Conservation (phyloP, 2,113 vertebrate genomes). For the Arothron firmamentum region DNA sequence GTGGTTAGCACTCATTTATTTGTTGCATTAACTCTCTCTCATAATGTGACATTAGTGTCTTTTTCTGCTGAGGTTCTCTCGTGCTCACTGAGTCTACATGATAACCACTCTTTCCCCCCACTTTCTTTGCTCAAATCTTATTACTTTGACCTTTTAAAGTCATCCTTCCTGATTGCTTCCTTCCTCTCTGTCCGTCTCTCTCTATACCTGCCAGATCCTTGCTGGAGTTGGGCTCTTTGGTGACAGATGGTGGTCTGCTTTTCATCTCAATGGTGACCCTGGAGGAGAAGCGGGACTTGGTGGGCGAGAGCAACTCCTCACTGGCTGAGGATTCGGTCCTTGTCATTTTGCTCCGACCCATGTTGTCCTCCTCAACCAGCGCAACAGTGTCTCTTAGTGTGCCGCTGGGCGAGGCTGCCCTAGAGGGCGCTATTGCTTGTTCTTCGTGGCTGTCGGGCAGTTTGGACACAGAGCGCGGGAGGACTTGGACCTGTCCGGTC, state of each 20-base stretch:
- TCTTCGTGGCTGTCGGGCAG: slow-evolving; percentile 70
- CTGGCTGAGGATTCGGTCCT: slow-evolving; percentile 63
- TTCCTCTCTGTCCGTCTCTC: slow-evolving; percentile 17
- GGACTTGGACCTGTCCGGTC: slow-evolving; percentile 59
- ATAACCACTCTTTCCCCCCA: slow-evolving; percentile 19
- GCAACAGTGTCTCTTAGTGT: slow-evolving; percentile 73
- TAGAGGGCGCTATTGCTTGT: slow-evolving; percentile 43
- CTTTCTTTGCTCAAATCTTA: slow-evolving; percentile 14
- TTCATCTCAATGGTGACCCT: slow-evolving; percentile 76
- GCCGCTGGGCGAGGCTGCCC: slow-evolving; percentile 58
- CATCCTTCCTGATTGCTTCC: slow-evolving; percentile 13
- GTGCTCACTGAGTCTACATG: slow-evolving; percentile 36
- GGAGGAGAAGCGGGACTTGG: slow-evolving; percentile 67
- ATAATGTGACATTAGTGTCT: slow-evolving; percentile 10
- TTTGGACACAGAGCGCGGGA: slow-evolving; percentile 70
- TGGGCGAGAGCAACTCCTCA: slow-evolving; percentile 69
- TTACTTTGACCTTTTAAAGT: slow-evolving; percentile 8
- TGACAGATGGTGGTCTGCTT: slow-evolving; percentile 63
- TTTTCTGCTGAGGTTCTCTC: slow-evolving; percentile 30
- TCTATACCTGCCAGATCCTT: slow-evolving; percentile 67
- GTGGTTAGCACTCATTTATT: slow-evolving; percentile 1
- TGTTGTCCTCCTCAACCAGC: slow-evolving; percentile 68
- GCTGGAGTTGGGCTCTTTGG: slow-evolving; percentile 70
- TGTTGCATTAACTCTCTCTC: slow-evolving; percentile 3
- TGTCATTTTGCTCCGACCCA: slow-evolving; percentile 52